A percentile compares a stretch with the other conserved stretches of the same genome.
phyloP scores from a whole-genome alignment of 2,113 vertebrate genomes.

The Euleptes europaea region DNA sequence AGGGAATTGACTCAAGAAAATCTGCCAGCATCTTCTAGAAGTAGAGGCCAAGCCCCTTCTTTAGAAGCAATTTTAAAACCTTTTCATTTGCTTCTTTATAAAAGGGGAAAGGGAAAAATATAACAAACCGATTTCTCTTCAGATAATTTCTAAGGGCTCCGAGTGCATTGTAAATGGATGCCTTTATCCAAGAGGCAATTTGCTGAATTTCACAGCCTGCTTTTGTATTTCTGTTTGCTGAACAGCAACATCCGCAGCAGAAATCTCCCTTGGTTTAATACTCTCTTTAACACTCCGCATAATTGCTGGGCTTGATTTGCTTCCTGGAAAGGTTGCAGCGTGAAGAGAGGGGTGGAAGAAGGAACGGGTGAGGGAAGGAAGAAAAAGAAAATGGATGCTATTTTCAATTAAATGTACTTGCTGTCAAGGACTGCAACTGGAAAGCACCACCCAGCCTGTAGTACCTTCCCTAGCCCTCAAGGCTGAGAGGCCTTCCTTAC shows the following conservation, averaged over 20 bases:
- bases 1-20: background rate
- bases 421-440: background rate
- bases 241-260: conserved; percentile 24
- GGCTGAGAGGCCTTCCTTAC: background rate
- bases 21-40: rapidly evolving
- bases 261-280: conserved; percentile 44
- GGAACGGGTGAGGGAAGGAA: conserved; percentile 6
- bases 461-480: rapidly evolving
- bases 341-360: conserved; percentile 18
- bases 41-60: conserved; percentile 33
- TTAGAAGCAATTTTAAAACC: conserved; percentile 53
- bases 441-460: background rate
- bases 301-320: conserved; percentile 60
- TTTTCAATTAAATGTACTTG: background rate
- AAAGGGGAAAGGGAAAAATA: conserved; percentile 42
- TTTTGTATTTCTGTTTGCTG: conserved; percentile 57
- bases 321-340: conserved; percentile 54
- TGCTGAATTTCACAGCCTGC: conserved; percentile 56
- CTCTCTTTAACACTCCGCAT: conserved; percentile 54
- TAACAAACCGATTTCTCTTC: conserved; percentile 60
- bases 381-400: background rate
- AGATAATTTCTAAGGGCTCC: conserved; percentile 41
- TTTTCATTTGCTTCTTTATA: conserved; percentile 57
- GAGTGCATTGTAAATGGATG: conserved; percentile 47
- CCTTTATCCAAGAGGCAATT: conserved; percentile 56